These are phyloP conservation scores for Aphodius granarius DNA, from an alignment of 2,888 invertebrate genomes.

Conservation along the genomic window DNA sequence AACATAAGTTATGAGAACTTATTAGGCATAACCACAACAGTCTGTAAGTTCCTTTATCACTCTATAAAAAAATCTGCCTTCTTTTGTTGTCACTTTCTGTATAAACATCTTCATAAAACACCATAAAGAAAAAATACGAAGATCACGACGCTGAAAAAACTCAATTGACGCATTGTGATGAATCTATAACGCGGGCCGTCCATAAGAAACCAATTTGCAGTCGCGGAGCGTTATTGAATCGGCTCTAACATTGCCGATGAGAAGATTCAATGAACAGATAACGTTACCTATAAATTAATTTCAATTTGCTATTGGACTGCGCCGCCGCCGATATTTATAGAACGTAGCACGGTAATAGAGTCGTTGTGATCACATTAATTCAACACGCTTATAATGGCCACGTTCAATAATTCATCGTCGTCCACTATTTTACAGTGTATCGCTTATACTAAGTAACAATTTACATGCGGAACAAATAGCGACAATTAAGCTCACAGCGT, in stretches of 20 bases:
- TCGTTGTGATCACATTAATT: conserved; percentile 34
- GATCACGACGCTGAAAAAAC: neutral
- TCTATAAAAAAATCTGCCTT: neutral
- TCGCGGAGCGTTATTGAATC: neutral
- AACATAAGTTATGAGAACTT: too few species aligned
- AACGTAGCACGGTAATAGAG: conserved; percentile 30
- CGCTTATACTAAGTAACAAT: conserved; percentile 32
- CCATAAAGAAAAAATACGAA: neutral
- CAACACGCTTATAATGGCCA: conserved; percentile 29
- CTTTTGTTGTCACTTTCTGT: neutral
- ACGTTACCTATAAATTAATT: conserved; percentile 10
- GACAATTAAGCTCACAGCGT: neutral
- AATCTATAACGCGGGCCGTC: neutral
- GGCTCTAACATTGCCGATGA: neutral
- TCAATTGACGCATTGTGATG: neutral
- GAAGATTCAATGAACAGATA: conserved; percentile 1
- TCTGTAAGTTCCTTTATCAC: neutral
- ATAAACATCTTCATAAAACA: neutral
- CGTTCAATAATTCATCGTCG: conserved; percentile 36
- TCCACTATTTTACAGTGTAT: conserved; percentile 31
- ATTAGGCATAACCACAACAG: neutral
- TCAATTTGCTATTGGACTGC: conserved; percentile 6
- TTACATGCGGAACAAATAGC: conserved; percentile 28
- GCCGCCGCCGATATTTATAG: conserved; percentile 5
- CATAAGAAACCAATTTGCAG: neutral